Conservation (phyloP, 2,888 invertebrate genomes). For the Caenorhabditis panamensis region DNA sequence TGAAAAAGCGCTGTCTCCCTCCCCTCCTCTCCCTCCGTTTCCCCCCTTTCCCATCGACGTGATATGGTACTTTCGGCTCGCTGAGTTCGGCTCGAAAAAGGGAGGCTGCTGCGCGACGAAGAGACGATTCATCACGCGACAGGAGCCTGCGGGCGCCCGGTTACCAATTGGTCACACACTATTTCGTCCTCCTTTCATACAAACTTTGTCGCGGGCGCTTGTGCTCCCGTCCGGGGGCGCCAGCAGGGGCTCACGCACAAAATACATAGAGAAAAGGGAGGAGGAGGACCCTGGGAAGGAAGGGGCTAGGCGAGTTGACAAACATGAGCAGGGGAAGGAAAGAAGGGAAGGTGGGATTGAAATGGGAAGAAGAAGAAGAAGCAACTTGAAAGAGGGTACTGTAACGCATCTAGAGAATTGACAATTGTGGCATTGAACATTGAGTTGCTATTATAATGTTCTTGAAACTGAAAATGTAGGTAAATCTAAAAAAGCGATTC, state of each 20-base stretch:
- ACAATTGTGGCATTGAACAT: no score
- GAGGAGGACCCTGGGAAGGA: background rate
- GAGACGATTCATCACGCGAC: constrained; percentile 51
- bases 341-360: background rate
- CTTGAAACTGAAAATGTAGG: no score
- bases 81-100: background rate
- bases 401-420: no score
- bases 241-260: constrained; percentile 17
- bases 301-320: no score
- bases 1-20: constrained; percentile 34
- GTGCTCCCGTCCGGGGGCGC: constrained; percentile 20
- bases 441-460: no score
- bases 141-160: constrained; percentile 27
- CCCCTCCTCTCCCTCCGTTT: constrained; percentile 5
- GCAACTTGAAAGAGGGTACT: no score
- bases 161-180: constrained; percentile 58
- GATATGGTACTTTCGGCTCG: constrained; percentile 58
- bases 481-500: no score
- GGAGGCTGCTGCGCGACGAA: constrained; percentile 16
- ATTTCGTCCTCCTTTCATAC: constrained; percentile 14
- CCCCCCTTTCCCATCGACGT: constrained; percentile 40
- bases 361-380: background rate
- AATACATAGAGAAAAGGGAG: constrained; percentile 2
- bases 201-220: constrained; percentile 18
- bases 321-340: constrained; percentile 13